Base-by-base conservation (phyloP, 1,140 invertebrate genomes). In the Drosophila bocki region DNA sequence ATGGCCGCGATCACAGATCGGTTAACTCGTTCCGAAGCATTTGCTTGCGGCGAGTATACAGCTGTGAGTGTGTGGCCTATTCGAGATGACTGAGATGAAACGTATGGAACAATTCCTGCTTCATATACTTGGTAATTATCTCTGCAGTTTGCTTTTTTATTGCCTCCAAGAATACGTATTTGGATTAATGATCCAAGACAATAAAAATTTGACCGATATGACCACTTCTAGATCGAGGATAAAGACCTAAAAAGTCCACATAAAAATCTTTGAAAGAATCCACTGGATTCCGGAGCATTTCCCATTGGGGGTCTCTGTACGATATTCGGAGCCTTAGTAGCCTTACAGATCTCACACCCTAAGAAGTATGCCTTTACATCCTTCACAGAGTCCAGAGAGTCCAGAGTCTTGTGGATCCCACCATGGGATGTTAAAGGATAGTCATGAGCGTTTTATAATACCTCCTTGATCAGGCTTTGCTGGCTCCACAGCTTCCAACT, bases 31-130 rank as follows among this genome's bases (percentile, higher is more conserved):
- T 53, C 29, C 17, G 22, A 22, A 44, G n/a, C 42, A 17, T 44
- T 19, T 17, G n/a, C 50, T 53, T 53, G n/a, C 8, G 11, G 48
- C n/a, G n/a, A 22, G 22, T 22, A 22, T 22, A 22, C 22, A 22
- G 22, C 22, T 22, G 22, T 22, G 22, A 22, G 22, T 11, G 41
- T 42, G 26, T 75, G 72, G 1, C 3, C 12, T 12, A 68, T 19
- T 3, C 0, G 26, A 51, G 1, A 32, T n/a, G 3, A 51, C 15
- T 6, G 48, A 60, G 39, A 8, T 63, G 70, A 29, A 75, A 78
- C 2, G 22, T 54, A 19, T 64, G 54, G 29, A 78, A 78, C 1
- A 78, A 11, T 8, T 78, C 64, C 13, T 50, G 19, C 35, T 75
- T 59, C 12, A 75, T 17, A 19, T 54, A 63, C 48, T 65, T 50